Conservation (phyloP, 2,113 vertebrate species). For the Xiphophorus couchianus region DNA sequence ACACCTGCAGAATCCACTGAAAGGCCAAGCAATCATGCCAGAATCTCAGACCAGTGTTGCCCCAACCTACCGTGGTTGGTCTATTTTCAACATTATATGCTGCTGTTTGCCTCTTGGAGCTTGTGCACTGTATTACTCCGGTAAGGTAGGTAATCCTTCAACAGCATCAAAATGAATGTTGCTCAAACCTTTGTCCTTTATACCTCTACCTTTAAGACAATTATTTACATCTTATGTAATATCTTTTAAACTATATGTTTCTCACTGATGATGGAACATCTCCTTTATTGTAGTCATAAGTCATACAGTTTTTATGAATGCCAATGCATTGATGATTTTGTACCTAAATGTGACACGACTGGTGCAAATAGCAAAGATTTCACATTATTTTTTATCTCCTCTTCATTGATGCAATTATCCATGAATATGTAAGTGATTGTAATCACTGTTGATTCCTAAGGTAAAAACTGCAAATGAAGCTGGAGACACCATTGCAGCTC, state of each 20-base stretch:
- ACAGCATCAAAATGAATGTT: too few species aligned
- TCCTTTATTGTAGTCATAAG: neutral
- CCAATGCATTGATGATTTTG: neutral
- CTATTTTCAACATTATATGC: too few species aligned
- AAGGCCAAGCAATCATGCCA: too few species aligned
- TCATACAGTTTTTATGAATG: neutral
- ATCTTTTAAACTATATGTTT: neutral
- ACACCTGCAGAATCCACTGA: too few species aligned
- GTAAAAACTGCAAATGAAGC: slow-evolving; percentile 35
- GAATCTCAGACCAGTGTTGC: too few species aligned
- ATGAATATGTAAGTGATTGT: neutral
- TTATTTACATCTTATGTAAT: neutral
- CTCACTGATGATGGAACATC: neutral
- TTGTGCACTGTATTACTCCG: too few species aligned
- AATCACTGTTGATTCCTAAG: slow-evolving; percentile 9
- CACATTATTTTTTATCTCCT: neutral
- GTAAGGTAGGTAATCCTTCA: too few species aligned
- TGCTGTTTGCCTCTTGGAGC: too few species aligned
- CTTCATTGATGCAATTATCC: neutral
- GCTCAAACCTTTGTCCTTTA: too few species aligned
- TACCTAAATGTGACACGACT: neutral
- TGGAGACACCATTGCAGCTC: slow-evolving; percentile 49
- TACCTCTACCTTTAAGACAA: too few species aligned
- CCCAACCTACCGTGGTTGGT: too few species aligned
- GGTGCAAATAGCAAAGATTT: too few species aligned